Base-by-base conservation (phyloP, 2,113 vertebrate genomes). In the Diadophis punctatus region DNA sequence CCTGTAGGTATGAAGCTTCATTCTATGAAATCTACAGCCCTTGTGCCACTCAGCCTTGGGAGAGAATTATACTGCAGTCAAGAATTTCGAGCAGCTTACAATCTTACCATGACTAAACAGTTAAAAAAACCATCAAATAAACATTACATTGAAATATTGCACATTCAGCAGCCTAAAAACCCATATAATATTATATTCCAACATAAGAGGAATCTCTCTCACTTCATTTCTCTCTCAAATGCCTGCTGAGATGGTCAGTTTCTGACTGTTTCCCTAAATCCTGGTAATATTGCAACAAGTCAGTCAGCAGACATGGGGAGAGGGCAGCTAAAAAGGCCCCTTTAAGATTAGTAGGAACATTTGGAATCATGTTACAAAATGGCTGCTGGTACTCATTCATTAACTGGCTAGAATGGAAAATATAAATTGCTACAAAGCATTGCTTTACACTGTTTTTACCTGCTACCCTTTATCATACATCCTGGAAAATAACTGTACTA, bases 41-140 rank as follows among this genome's bases (percentile, higher is more conserved):
- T 1, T 18, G 68, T 34, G 6, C 18, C 30, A 25, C 46, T 14
- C 55, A 18, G 3, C 0, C 0, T 0, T 46, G 27, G 74, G 56
- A 87, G 52, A 53, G 0, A 0, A 43, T 30, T 25, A 18, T 43
- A 2, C 0, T 0, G 3, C 34, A 84, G 0, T 74, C n/a, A 74
- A 7, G 14, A 39, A 74, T 74, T 39, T 74, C 0, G 1, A 74
- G n/a, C 7, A 20, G n/a, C 14, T 74, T 74, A 74, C 68, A 20
- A 34, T 74, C 68, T 34, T 74, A 34, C 68, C 68, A 74, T 74
- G 68, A 74, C 2, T 74, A 74, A 74, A 74, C 68, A 74, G n/a
- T 74, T 74, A 8, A 74, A 74, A 63, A 80, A 80, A 9, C 1
- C 30, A n/a, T 20, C 68, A 39, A 34, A n/a, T 30, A 63, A 63